phyloP scores from a whole-genome alignment of 1,140 invertebrate species.

The Leptinotarsa texana region DNA sequence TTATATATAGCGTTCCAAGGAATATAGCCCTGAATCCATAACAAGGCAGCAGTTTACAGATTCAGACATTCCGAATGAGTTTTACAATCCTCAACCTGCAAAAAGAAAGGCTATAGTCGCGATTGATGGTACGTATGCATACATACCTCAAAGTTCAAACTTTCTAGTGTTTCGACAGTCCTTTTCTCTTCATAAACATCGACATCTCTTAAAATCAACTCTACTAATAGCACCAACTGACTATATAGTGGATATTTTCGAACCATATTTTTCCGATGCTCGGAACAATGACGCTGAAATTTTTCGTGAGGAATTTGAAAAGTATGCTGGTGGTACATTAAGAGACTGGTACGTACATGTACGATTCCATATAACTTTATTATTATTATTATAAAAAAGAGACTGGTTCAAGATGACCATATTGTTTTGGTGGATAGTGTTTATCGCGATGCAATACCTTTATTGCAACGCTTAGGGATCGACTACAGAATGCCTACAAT shows the following conservation, averaged over 20 bases:
- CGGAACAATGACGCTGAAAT: background rate
- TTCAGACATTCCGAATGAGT: background rate
- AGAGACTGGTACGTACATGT: no score
- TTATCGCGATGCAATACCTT: background rate
- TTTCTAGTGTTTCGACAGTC: background rate
- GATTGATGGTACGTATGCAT: background rate
- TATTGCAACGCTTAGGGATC: background rate
- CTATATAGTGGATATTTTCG: background rate
- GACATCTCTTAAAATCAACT: background rate
- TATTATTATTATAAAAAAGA: no score
- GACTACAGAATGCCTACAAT: background rate
- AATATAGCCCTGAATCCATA: no score
- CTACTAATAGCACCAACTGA: background rate
- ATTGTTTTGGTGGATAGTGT: background rate
- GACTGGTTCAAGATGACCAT: no score
- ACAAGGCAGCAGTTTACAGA: background rate
- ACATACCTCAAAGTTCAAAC: background rate
- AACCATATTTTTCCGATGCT: background rate
- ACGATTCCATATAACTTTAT: no score
- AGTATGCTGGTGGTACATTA: background rate
- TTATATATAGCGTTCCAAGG: no score
- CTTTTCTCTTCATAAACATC: slow-evolving; percentile 2
- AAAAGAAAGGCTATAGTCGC: background rate
- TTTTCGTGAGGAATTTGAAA: background rate
- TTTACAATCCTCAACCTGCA: background rate